Percentiles rank a stretch among this genome's conserved stretches.
Evolutionary conservation across 92 coral and sea anemone genomes (phyloP).

Genomic region (Anthopleura xanthogrammica): DNA sequence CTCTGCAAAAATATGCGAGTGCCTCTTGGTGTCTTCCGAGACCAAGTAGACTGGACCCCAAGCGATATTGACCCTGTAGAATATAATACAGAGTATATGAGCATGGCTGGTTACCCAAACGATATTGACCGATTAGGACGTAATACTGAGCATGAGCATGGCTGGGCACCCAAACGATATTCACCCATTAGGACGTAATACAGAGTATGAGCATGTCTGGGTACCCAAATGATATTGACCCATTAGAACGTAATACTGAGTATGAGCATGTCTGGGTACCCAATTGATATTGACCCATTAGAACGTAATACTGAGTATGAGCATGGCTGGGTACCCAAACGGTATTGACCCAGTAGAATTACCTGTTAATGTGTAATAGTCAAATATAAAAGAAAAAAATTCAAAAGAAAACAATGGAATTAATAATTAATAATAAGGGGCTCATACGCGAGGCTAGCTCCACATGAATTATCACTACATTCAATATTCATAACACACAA

Average conservation of each 20-base stretch:
- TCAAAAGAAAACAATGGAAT: no score
- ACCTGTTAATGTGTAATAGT: no score
- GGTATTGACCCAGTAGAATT: conserved; percentile 51
- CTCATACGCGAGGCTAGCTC: no score
- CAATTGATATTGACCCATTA: conserved; percentile 55
- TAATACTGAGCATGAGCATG: neutral
- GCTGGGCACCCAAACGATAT: conserved; percentile 67
- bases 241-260: neutral
- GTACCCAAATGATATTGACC: conserved; percentile 65
- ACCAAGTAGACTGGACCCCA: conserved; percentile 66
- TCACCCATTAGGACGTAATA: conserved; percentile 37
- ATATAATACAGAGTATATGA: neutral
- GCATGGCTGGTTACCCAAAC: conserved; percentile 45
- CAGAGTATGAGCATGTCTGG: conserved; percentile 28
- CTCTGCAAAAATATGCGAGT: conserved; percentile 51
- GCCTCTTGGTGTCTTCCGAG: conserved; percentile 47
- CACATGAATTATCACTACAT: no score
- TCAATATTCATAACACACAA: no score
- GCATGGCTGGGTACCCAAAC: neutral
- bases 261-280: neutral
- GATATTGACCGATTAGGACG: no score
- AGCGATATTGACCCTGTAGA: conserved; percentile 63
- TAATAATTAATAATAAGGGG: no score
- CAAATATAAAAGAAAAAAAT: no score
- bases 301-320: neutral